Conservation (phyloP, 2,888 invertebrate genomes). For the Diarsia dahlii region DNA sequence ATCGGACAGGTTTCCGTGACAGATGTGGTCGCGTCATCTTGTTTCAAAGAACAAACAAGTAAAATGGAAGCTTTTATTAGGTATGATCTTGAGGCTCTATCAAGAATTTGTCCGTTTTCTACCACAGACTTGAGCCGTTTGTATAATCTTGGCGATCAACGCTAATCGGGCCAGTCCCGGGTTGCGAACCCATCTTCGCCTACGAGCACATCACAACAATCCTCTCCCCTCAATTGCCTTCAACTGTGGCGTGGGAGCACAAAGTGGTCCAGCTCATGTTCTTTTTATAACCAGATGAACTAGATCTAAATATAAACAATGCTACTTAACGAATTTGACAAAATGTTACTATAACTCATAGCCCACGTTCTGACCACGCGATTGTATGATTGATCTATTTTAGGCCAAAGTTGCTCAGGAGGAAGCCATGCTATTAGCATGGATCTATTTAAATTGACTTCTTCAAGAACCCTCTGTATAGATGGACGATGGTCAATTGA, state of each 20-base stretch:
- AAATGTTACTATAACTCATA: constrained; percentile 37
- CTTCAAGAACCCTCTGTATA: not conserved
- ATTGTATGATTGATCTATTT: constrained; percentile 45
- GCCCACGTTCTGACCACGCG: constrained; percentile 34
- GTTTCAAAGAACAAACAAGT: constrained; percentile 55
- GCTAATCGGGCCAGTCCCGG: constrained; percentile 13
- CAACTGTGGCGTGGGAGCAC: constrained; percentile 43
- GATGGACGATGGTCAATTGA: not conserved
- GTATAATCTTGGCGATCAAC: constrained; percentile 28
- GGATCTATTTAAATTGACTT: constrained; percentile 17
- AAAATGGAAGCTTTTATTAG: constrained; percentile 19
- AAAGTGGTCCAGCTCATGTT: constrained; percentile 56
- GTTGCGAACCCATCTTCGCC: constrained; percentile 45
- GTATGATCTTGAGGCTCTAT: constrained; percentile 9
- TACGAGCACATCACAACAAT: constrained; percentile 48
- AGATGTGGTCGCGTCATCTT: constrained; percentile 52
- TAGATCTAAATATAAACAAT: constrained; percentile 46
- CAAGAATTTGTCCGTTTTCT: constrained; percentile 23
- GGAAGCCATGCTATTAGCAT: not conserved
- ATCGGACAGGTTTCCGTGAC: constrained; percentile 15
- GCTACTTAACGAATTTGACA: constrained; percentile 30
- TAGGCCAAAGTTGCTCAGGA: not conserved
- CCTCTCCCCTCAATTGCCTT: constrained; percentile 52
- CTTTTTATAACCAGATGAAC: constrained; percentile 51
- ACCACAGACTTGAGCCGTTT: constrained; percentile 1